Evolutionary conservation across 2,888 invertebrate genomes (phyloP).

Genomic region (Atethmia centrago): DNA sequence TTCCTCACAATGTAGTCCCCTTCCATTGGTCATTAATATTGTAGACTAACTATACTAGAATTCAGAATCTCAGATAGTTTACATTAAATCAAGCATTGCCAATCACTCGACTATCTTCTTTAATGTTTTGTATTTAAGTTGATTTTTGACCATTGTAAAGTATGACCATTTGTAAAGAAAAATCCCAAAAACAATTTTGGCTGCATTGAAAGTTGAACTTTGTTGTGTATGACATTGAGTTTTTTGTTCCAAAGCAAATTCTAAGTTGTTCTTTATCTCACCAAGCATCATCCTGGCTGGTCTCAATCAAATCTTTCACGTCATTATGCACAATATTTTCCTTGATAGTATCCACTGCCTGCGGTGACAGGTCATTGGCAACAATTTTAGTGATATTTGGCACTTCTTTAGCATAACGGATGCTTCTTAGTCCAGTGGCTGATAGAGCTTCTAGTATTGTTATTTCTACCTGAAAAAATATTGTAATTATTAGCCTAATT

Average conservation of each 20-base stretch:
- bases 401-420: slow-evolving; percentile 98
- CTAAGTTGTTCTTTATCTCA: slow-evolving; percentile 78
- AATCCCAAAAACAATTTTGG: not conserved
- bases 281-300: slow-evolving; percentile 97
- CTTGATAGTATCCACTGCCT: slow-evolving; percentile 96
- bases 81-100: not conserved
- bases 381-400: slow-evolving; percentile 94
- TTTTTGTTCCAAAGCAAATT: not conserved
- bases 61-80: not conserved
- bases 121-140: not conserved
- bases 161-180: not conserved
- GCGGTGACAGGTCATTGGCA: slow-evolving; percentile 97
- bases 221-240: not conserved
- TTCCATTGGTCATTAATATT: not conserved
- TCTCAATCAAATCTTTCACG: slow-evolving; percentile 93
- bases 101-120: not conserved
- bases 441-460: slow-evolving; percentile 97
- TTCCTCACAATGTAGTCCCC: not conserved
- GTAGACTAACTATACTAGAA: not conserved
- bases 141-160: too few relatives aligned
- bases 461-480: slow-evolving; percentile 87
- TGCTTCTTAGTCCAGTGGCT: slow-evolving; percentile 98
- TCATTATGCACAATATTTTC: slow-evolving; percentile 94
- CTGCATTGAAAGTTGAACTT: not conserved
- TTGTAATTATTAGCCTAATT: not conserved